Percentiles rank a stretch among this genome's conserved stretches.
Conservation (phyloP, 2,797 vertebrate genomes). For the Eleutherodactylus coqui region DNA sequence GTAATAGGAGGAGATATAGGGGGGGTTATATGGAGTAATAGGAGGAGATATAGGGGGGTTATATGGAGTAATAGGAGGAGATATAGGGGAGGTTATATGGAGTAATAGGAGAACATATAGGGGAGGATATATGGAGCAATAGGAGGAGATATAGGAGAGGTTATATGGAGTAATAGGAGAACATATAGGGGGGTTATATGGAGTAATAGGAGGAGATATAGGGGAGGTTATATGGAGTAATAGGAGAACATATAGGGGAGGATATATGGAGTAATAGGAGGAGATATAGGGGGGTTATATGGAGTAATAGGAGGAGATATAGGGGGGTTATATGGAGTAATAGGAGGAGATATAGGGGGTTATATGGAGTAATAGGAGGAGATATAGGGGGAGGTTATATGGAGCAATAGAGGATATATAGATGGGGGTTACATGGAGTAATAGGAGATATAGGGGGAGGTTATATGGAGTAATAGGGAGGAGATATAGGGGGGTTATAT, state of each 20-base stretch:
- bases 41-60: not conserved
- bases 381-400: conserved; percentile 9
- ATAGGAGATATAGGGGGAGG: not conserved
- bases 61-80: not conserved
- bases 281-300: conserved; percentile 1
- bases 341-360: not conserved
- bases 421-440: not conserved
- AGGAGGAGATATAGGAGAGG: not conserved
- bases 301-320: conserved; percentile 12
- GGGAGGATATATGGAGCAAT: conserved; percentile 7
- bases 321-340: conserved; percentile 27
- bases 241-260: not conserved
- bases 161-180: conserved; percentile 6
- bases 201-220: conserved; percentile 26
- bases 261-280: conserved; percentile 19
- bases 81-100: conserved; percentile 2
- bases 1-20: not conserved
- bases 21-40: not conserved
- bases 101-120: conserved; percentile 3
- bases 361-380: conserved; percentile 31
- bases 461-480: conserved; percentile 9
- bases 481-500: conserved; percentile 8
- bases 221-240: conserved; percentile 4
- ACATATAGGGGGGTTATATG: conserved; percentile 6
- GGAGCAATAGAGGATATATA: not conserved